Evolutionary conservation across 2,888 invertebrate genomes (phyloP).

Genomic region (Drosophila borborema): DNA sequence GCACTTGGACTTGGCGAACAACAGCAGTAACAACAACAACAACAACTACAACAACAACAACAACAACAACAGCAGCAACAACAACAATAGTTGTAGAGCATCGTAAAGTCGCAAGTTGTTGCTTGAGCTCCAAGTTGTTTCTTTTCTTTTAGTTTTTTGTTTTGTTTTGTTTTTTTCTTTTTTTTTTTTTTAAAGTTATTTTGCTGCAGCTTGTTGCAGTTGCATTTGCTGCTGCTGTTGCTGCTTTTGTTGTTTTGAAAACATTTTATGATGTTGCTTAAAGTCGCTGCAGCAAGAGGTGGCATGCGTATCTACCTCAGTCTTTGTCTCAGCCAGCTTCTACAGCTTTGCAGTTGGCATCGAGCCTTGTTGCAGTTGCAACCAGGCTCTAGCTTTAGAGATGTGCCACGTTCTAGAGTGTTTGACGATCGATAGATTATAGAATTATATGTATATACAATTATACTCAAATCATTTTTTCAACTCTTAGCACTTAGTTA

Average conservation of each 20-base stretch:
- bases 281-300: slow-evolving; percentile 47
- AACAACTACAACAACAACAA: slow-evolving; percentile 23
- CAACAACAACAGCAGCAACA: slow-evolving; percentile 31
- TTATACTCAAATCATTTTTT: no score
- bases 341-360: slow-evolving; percentile 15
- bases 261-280: slow-evolving; percentile 67
- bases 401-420: slow-evolving; percentile 6
- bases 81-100: slow-evolving; percentile 67
- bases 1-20: slow-evolving; percentile 60
- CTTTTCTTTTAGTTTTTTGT: slow-evolving; percentile 1
- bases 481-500: no score
- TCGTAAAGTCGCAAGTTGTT: slow-evolving; percentile 68
- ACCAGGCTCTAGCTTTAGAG: slow-evolving; percentile 13
- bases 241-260: slow-evolving; percentile 51
- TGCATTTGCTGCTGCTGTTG: slow-evolving; percentile 31
- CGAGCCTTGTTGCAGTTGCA: background rate
- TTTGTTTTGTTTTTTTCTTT: slow-evolving; percentile 20
- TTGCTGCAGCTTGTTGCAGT: slow-evolving; percentile 47
- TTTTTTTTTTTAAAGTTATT: slow-evolving; percentile 23
- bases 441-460: no score
- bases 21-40: no score
- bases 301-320: slow-evolving; percentile 56
- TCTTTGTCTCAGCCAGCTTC: slow-evolving; percentile 22
- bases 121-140: slow-evolving; percentile 49
- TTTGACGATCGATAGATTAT: no score